phyloP scores from a whole-genome alignment of 2,888 invertebrate genomes.

The Tuta absoluta region DNA sequence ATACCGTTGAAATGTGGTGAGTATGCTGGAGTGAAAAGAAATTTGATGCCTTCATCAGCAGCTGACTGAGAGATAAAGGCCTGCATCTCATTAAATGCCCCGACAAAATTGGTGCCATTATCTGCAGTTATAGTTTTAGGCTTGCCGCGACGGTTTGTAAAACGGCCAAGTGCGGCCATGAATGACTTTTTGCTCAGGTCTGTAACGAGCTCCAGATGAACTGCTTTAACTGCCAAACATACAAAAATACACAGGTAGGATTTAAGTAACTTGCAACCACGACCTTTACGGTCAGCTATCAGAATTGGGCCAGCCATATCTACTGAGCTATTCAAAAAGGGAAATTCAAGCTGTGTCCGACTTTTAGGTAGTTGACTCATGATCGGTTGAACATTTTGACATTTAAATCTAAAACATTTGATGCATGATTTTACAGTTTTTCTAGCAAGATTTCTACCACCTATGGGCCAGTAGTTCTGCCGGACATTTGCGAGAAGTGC shows the following conservation, averaged over 20 bases:
- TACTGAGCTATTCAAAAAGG: slow-evolving; percentile 14
- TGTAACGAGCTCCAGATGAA: slow-evolving; percentile 37
- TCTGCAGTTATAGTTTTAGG: slow-evolving; percentile 25
- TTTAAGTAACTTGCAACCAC: slow-evolving; percentile 21
- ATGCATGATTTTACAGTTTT: background rate
- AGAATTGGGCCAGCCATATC: slow-evolving; percentile 32
- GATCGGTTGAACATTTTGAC: background rate
- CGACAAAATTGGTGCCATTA: slow-evolving; percentile 29
- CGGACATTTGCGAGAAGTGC: background rate
- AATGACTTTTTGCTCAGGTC: slow-evolving; percentile 33
- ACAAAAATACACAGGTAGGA: slow-evolving; percentile 22
- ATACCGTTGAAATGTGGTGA: slow-evolving; percentile 33
- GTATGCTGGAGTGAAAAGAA: slow-evolving; percentile 29
- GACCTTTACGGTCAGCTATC: slow-evolving; percentile 30
- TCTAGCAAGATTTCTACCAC: slow-evolving; percentile 12
- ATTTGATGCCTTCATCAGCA: slow-evolving; percentile 26
- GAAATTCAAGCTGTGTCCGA: slow-evolving; percentile 10
- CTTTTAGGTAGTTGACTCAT: slow-evolving; percentile 10
- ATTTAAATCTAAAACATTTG: slow-evolving; percentile 12
- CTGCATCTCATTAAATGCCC: slow-evolving; percentile 25
- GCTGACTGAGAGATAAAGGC: background rate
- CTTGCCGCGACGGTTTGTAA: slow-evolving; percentile 29
- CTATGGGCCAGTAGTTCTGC: slow-evolving; percentile 12
- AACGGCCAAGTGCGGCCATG: slow-evolving; percentile 33
- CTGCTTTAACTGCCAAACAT: slow-evolving; percentile 19